phyloP scores from a whole-genome alignment of 2,113 vertebrate genomes.

The Tautogolabrus adspersus region DNA sequence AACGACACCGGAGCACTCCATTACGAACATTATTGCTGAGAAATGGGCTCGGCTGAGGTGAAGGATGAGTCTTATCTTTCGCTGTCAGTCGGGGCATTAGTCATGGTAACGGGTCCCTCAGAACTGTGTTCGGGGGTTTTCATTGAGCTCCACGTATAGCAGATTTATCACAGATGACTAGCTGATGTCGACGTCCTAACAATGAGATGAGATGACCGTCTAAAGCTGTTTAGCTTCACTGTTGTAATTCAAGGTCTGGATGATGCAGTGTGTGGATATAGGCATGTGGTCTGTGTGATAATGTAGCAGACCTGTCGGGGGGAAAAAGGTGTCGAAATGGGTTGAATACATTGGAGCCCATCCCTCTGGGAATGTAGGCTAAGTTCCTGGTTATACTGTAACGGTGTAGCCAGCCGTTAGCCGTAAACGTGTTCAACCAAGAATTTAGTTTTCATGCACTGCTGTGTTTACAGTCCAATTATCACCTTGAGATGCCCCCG shows the following conservation, averaged over 20 bases:
- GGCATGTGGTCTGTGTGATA: conserved; percentile 5
- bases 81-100: conserved; percentile 97
- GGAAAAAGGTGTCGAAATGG: too few relatives aligned
- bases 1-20: conserved; percentile 94
- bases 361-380: too few relatives aligned
- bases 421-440: too few relatives aligned
- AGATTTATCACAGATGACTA: conserved; percentile 95
- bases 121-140: conserved; percentile 93
- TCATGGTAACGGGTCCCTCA: conserved; percentile 95
- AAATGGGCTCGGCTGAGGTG: conserved; percentile 94
- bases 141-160: conserved; percentile 94
- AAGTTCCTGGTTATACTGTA: too few relatives aligned
- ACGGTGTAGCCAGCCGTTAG: too few relatives aligned
- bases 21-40: conserved; percentile 99
- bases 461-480: too few relatives aligned
- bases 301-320: background rate
- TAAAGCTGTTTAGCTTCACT: conserved; percentile 52
- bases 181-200: conserved; percentile 67
- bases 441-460: too few relatives aligned
- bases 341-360: too few relatives aligned
- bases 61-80: conserved; percentile 99
- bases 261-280: conserved; percentile 26
- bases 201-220: conserved; percentile 72
- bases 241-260: conserved; percentile 53
- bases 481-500: too few relatives aligned